Evolutionary conservation across 1,140 invertebrate genomes (phyloP), one percentile per base, ranked within the genome.

Genomic region (Trinorchestia longiramus): DNA sequence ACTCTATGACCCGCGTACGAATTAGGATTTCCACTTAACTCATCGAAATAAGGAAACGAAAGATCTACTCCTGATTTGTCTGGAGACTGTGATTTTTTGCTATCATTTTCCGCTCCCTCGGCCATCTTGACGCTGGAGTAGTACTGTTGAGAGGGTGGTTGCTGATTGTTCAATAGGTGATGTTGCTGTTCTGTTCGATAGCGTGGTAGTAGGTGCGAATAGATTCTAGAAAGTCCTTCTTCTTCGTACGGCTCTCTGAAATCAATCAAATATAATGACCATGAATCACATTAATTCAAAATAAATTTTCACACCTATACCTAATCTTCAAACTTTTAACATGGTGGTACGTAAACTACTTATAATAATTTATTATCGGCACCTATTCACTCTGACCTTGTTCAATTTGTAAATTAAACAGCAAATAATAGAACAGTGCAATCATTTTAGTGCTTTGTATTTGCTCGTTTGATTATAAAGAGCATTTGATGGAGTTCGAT

Each of bases 211-310:
- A 94, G 36, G 43, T 94, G 92, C 6, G 92, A 94, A 40, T 43
- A 94, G 36, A 45, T 6, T 45, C 40, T 94, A 17, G 92, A 94
- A 15, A 45, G 43, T 11, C 92, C 92, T 17, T 11, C 92, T 94
- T 94, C 92, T 94, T 94, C 92, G 92, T 94, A 94, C 44, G 92
- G 92, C 43, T 45, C 92, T 47, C 92, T 94, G 92, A 41, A 90
- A 90, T 90, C 4, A 15, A 41, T 15, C 6, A 42, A 42, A 42
- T 90, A 4, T 4, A 42, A 90, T 42, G 11, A 42, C n/a, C 6
- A 53, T 77, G 15, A 77, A 77, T 77, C 15, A 77, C 3, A 36
- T 23, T 28, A 77, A 77, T 23, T 23, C 62, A 36, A 77, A 36
- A 1, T 36, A 36, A 77, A 77, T 77, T 77, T 77, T 77, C 62